Conservation (phyloP, 2,888 invertebrate species). For the Polyommatus iphigenia region DNA sequence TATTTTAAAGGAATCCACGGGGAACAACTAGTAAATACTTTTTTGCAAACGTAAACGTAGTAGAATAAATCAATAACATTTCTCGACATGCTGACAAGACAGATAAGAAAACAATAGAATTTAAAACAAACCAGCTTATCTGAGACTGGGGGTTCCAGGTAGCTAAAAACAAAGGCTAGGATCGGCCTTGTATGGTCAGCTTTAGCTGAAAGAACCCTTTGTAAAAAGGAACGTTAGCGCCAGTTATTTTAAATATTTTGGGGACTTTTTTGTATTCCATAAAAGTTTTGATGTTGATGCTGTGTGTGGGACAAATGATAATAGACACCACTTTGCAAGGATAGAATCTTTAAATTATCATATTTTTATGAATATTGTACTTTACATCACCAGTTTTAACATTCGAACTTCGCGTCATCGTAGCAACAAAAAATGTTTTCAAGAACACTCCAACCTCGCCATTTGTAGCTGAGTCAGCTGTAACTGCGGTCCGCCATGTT, state of each 20-base stretch:
- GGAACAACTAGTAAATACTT: neutral
- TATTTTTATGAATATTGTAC: neutral
- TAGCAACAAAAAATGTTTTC: conserved; percentile 12
- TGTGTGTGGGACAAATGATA: no score
- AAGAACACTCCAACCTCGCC: conserved; percentile 36
- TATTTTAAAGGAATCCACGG: neutral
- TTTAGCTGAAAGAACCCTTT: neutral
- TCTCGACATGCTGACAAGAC: conserved; percentile 35
- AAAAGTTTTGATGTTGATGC: no score
- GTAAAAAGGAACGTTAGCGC: conserved; percentile 11
- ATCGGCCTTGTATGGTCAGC: conserved; percentile 10
- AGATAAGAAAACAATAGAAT: conserved; percentile 45
- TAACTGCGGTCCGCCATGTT: conserved; percentile 60
- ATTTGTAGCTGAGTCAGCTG: conserved; percentile 68
- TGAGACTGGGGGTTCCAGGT: conserved; percentile 38
- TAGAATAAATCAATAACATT: conserved; percentile 29
- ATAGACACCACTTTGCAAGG: neutral
- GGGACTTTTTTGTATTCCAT: no score
- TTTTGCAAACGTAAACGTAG: conserved; percentile 21
- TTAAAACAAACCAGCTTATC: conserved; percentile 44
- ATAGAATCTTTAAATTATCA: neutral
- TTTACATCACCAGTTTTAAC: neutral
- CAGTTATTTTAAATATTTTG: neutral
- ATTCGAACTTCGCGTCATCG: conserved; percentile 1
- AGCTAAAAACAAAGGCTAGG: conserved; percentile 34